Conservation (phyloP, 2,113 vertebrate genomes). For the Oryzias celebensis region DNA sequence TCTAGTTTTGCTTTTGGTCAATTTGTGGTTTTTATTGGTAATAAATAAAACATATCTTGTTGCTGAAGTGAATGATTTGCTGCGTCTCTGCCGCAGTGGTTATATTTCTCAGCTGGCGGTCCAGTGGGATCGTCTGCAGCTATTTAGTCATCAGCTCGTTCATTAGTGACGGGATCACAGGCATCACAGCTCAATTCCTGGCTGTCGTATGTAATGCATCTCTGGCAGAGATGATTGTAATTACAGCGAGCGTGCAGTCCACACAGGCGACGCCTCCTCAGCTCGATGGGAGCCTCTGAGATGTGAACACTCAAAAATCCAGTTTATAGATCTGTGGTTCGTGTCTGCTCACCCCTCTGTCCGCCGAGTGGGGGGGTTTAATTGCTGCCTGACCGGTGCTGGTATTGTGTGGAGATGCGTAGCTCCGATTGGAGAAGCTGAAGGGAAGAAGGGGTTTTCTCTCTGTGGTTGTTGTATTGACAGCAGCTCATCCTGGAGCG, state of each 20-base stretch:
- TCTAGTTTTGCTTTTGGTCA: not conserved
- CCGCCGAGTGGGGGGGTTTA: slow-evolving; percentile 59
- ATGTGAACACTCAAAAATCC: slow-evolving; percentile 71
- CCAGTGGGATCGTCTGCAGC: slow-evolving; percentile 6
- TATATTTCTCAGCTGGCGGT: slow-evolving; percentile 6
- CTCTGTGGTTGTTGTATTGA: slow-evolving; percentile 76
- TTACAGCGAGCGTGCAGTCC: slow-evolving; percentile 47
- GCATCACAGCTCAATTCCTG: slow-evolving; percentile 36
- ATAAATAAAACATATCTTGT: not conserved
- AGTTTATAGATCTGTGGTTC: slow-evolving; percentile 76
- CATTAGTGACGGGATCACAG: slow-evolving; percentile 43
- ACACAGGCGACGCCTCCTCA: slow-evolving; percentile 46
- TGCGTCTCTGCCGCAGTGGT: slow-evolving; percentile 6
- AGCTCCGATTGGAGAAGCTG: slow-evolving; percentile 42
- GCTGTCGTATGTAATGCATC: slow-evolving; percentile 49
- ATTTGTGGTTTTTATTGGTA: slow-evolving; percentile 6
- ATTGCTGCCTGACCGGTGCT: slow-evolving; percentile 65
- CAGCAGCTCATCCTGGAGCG: slow-evolving; percentile 63
- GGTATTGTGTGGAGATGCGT: slow-evolving; percentile 59
- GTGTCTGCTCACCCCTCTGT: slow-evolving; percentile 30
- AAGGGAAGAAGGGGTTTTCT: slow-evolving; percentile 52
- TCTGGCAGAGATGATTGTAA: slow-evolving; percentile 58
- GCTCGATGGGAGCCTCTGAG: slow-evolving; percentile 50
- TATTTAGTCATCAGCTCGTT: slow-evolving; percentile 34
- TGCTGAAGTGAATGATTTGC: not conserved